These are phyloP conservation scores for Brachionus rotundiformis DNA, from an alignment of 1,140 invertebrate species.

Conservation along the genomic window DNA sequence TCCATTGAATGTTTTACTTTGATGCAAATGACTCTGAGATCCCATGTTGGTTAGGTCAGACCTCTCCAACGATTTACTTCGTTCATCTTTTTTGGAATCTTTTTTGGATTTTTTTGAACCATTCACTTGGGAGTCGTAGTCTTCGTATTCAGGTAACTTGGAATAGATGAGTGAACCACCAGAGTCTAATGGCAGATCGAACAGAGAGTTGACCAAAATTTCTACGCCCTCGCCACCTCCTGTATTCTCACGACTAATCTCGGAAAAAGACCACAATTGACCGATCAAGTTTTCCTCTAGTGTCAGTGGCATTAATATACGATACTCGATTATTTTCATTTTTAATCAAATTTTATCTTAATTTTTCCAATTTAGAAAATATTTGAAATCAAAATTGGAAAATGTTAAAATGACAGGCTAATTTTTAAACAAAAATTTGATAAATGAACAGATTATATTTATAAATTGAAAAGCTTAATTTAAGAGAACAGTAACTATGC, in stretches of 20 bases:
- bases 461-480: constrained; percentile 4
- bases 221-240: constrained; percentile 99
- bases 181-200: constrained; percentile 78
- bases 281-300: constrained; percentile 86
- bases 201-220: constrained; percentile 69
- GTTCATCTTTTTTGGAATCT: constrained; percentile 21
- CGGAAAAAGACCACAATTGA: constrained; percentile 94
- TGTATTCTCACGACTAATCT: constrained; percentile 98
- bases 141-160: constrained; percentile 47
- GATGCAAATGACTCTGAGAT: constrained; percentile 25
- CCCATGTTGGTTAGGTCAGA: background rate
- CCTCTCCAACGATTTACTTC: constrained; percentile 39
- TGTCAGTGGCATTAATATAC: constrained; percentile 50
- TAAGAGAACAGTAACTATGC: constrained; percentile 37
- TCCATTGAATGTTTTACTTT: constrained; percentile 38
- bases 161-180: background rate
- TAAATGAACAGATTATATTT: background rate
- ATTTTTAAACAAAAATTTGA: background rate
- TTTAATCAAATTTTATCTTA: background rate
- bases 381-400: background rate
- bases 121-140: background rate
- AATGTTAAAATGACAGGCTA: background rate
- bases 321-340: constrained; percentile 52
- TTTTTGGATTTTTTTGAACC: constrained; percentile 23
- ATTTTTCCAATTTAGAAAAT: background rate